These are phyloP conservation scores for Halictus quadricinctus DNA, from an alignment of 2,888 invertebrate genomes.

Conservation along the genomic window DNA sequence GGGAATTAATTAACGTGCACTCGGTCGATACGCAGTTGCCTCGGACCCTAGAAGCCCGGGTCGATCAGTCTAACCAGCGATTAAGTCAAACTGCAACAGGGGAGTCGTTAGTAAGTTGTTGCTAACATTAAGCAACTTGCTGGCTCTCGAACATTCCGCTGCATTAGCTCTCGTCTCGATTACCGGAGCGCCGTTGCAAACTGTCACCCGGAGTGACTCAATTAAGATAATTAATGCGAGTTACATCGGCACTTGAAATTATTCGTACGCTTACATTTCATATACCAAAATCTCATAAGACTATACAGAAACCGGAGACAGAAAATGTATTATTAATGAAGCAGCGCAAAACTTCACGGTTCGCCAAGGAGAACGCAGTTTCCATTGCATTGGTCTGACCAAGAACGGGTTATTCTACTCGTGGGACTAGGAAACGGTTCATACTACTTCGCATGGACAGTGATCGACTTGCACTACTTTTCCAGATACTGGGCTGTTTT, in stretches of 20 bases:
- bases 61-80: conserved; percentile 40
- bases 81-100: conserved; percentile 51
- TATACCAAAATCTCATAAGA: not conserved
- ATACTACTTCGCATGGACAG: not conserved
- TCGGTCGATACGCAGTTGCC: not conserved
- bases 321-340: not conserved
- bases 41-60: conserved; percentile 6
- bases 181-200: conserved; percentile 11
- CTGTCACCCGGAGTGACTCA: conserved; percentile 17
- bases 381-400: not conserved
- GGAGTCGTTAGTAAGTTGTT: conserved; percentile 64
- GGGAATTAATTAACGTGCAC: not conserved
- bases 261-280: not conserved
- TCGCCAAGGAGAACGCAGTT: not conserved
- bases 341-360: not conserved
- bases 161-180: conserved; percentile 51
- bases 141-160: conserved; percentile 44
- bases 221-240: conserved; percentile 53
- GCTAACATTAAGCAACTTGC: conserved; percentile 49
- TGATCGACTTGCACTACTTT: not conserved
- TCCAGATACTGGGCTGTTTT: no score
- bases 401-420: not conserved
- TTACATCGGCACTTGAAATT: not conserved
- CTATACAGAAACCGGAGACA: not conserved
- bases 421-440: not conserved